Percentiles rank a stretch among this genome's conserved stretches.
These are phyloP conservation scores for Anthrax anthrax DNA, from an alignment of 2,888 invertebrate species.

Conservation along the genomic window DNA sequence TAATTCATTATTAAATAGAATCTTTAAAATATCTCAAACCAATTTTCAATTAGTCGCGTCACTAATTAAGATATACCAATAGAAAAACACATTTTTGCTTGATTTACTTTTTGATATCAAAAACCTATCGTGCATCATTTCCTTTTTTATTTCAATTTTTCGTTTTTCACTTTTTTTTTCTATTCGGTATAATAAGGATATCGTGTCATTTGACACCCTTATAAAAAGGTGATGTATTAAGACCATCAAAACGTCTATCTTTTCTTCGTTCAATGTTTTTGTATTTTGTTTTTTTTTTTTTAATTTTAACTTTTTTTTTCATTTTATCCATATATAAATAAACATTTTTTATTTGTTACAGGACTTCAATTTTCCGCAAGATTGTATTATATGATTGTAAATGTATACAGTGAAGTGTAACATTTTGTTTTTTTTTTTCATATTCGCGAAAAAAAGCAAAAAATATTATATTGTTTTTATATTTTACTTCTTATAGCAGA, in stretches of 20 bases:
- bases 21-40: neutral
- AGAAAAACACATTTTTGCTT: constrained; percentile 1
- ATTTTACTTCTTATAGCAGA: too few species aligned
- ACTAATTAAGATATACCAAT: constrained; percentile 5
- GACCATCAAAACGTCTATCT: neutral
- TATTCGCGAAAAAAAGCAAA: too few species aligned
- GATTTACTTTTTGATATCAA: constrained; percentile 1
- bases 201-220: neutral
- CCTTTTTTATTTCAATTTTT: neutral
- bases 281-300: neutral
- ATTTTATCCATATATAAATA: too few species aligned
- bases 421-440: too few species aligned
- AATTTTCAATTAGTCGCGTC: constrained; percentile 3
- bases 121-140: neutral
- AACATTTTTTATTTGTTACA: neutral
- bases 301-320: too few species aligned
- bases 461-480: too few species aligned
- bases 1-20: neutral
- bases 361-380: too few species aligned
- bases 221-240: neutral
- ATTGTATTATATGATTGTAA: neutral
- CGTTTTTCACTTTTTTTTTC: neutral
- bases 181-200: neutral
- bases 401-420: neutral
- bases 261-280: neutral